A percentile compares a stretch with the other conserved stretches of the same genome.
Evolutionary conservation across 2,888 invertebrate genomes (phyloP).

Genomic region (Leptopilina myrica): DNA sequence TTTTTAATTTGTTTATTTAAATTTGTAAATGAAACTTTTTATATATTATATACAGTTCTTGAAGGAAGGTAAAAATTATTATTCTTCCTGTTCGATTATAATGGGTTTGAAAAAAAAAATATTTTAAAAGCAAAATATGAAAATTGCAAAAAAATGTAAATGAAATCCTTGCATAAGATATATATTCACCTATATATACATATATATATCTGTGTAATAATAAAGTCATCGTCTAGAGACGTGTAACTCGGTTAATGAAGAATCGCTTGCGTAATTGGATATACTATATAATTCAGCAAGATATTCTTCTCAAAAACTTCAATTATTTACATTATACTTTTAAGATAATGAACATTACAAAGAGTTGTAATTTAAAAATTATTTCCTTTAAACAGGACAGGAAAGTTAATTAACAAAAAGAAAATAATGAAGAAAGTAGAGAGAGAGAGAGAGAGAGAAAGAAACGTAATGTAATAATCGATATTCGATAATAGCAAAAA

Average conservation of each 20-base stretch:
- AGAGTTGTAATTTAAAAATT: no score
- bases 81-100: not conserved
- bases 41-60: no score
- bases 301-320: not conserved
- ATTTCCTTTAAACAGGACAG: no score
- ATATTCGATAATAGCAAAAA: no score
- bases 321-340: not conserved
- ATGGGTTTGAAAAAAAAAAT: not conserved
- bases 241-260: slow-evolving; percentile 22
- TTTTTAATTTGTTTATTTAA: no score
- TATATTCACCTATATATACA: slow-evolving; percentile 9
- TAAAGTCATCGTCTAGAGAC: slow-evolving; percentile 22
- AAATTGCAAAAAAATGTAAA: not conserved
- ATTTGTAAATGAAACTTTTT: no score
- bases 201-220: slow-evolving; percentile 10
- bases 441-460: no score
- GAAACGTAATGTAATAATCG: no score
- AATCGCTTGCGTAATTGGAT: slow-evolving; percentile 6
- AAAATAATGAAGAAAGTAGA: no score
- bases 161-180: slow-evolving; percentile 23
- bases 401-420: no score
- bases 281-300: not conserved
- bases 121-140: not conserved
- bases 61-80: not conserved
- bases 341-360: not conserved